Percentiles rank a stretch among this genome's conserved stretches.
Conservation (phyloP, 2,888 invertebrate species). For the Pammene fasciana region DNA sequence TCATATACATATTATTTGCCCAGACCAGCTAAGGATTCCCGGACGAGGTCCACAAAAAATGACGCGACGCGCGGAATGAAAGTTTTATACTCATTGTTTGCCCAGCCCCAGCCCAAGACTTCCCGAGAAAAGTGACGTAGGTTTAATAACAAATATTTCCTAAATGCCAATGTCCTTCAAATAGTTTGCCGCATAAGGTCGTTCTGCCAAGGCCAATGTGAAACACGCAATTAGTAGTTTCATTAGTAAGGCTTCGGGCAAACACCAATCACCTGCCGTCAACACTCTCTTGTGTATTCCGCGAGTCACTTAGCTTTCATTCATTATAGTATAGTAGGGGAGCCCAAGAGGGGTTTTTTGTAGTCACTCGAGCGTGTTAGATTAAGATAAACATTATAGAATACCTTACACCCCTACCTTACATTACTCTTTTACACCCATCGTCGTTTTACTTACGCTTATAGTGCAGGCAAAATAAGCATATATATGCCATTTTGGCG, state of each 20-base stretch:
- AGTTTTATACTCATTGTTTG: too few species aligned
- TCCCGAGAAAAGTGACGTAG: conserved; percentile 19
- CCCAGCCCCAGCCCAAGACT: conserved; percentile 9
- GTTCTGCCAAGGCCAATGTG: conserved; percentile 59
- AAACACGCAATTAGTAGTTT: conserved; percentile 65
- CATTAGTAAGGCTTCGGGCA: conserved; percentile 65
- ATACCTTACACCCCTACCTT: too few species aligned
- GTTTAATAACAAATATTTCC: conserved; percentile 36
- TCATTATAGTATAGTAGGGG: too few species aligned
- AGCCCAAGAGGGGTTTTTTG: too few species aligned
- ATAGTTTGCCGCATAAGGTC: conserved; percentile 57
- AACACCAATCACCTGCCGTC: conserved; percentile 43
- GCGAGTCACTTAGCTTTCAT: conserved; percentile 30
- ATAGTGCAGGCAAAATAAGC: too few species aligned
- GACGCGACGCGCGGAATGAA: neutral
- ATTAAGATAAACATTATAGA: too few species aligned
- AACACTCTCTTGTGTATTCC: conserved; percentile 30
- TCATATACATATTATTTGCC: too few species aligned
- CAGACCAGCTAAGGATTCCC: too few species aligned
- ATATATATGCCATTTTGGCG: too few species aligned
- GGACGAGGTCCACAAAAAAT: neutral
- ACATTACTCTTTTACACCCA: too few species aligned
- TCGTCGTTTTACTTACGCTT: too few species aligned
- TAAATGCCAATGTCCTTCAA: conserved; percentile 63
- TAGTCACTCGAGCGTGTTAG: too few species aligned